Percentiles rank a stretch among this genome's conserved stretches.
These are phyloP conservation scores for Teleiodes luculella DNA, from an alignment of 2,888 invertebrate genomes.

Conservation along the genomic window DNA sequence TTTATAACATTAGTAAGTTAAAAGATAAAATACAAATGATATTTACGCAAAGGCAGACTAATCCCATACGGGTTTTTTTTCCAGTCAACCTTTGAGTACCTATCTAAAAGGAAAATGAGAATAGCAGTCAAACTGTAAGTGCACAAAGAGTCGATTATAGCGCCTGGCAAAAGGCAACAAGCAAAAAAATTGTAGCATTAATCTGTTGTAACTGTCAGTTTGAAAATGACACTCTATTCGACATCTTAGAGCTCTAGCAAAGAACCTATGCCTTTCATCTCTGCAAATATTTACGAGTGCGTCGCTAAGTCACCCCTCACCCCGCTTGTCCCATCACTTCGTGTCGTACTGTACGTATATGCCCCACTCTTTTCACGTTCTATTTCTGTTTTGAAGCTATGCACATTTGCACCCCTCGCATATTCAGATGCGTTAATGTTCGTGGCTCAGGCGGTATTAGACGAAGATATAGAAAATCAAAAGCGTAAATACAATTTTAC, in stretches of 20 bases:
- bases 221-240: too few species aligned
- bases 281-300: slow-evolving; percentile 37
- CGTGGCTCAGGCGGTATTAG: slow-evolving; percentile 25
- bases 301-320: slow-evolving; percentile 42
- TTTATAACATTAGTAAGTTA: too few species aligned
- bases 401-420: slow-evolving; percentile 63
- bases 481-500: not conserved
- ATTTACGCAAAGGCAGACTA: too few species aligned
- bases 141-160: too few species aligned
- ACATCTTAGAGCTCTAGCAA: slow-evolving; percentile 20
- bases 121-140: too few species aligned
- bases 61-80: too few species aligned
- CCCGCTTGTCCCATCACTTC: not conserved
- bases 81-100: too few species aligned
- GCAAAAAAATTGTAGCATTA: too few species aligned
- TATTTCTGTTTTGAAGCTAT: slow-evolving; percentile 13
- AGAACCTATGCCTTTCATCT: slow-evolving; percentile 2
- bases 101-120: too few species aligned
- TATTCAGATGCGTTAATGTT: slow-evolving; percentile 67
- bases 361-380: not conserved
- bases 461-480: slow-evolving; percentile 3
- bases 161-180: too few species aligned
- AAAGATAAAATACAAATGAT: too few species aligned
- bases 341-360: not conserved
- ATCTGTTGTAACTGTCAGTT: too few species aligned